phyloP scores from a whole-genome alignment of 1,140 invertebrate genomes.

The Ectropis grisescens region DNA sequence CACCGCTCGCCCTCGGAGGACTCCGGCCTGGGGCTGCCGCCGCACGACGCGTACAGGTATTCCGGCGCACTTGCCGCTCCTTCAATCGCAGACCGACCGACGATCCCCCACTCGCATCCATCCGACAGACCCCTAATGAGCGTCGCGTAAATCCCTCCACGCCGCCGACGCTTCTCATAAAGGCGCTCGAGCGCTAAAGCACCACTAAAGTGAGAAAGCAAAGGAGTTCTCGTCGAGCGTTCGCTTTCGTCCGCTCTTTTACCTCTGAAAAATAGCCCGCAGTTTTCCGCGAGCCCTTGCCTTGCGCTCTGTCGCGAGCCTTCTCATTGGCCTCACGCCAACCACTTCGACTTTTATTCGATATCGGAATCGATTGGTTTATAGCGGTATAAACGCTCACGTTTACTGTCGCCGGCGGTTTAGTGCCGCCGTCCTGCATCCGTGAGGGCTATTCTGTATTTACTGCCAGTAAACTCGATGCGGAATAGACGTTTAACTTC shows the following conservation, averaged over 20 bases:
- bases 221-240: conserved; percentile 33
- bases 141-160: conserved; percentile 25
- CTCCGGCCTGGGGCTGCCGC: conserved; percentile 84
- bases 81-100: too few relatives aligned
- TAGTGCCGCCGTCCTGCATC: conserved; percentile 34
- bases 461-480: conserved; percentile 32
- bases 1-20: conserved; percentile 86
- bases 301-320: conserved; percentile 16
- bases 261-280: conserved; percentile 33
- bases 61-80: too few relatives aligned
- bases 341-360: conserved; percentile 41
- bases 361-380: conserved; percentile 51
- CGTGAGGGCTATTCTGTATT: conserved; percentile 38
- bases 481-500: conserved; percentile 23
- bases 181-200: conserved; percentile 28
- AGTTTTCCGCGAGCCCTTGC: conserved; percentile 29
- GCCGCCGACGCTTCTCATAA: conserved; percentile 15
- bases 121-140: conserved; percentile 23
- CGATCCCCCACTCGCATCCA: too few relatives aligned
- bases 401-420: conserved; percentile 43
- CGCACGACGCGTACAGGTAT: conserved; percentile 74
- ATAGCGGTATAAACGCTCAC: conserved; percentile 40
- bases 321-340: conserved; percentile 48
- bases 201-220: conserved; percentile 32
- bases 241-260: conserved; percentile 41